Percentiles rank a stretch among this genome's conserved stretches.
These are phyloP conservation scores for Caenorhabditis remanei DNA, from an alignment of 1,140 invertebrate genomes.

Conservation along the genomic window DNA sequence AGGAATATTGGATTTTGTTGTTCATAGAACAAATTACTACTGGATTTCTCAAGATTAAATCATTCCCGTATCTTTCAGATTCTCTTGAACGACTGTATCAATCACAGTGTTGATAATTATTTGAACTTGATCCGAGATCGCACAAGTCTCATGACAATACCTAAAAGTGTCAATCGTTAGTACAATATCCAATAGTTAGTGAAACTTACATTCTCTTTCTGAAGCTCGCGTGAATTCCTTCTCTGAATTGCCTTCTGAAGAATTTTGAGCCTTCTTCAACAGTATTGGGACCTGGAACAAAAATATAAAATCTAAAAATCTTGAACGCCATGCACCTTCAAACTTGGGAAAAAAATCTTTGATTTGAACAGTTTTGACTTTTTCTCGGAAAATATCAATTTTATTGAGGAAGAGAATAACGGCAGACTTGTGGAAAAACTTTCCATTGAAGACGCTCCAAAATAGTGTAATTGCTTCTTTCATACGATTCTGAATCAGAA, in stretches of 20 bases:
- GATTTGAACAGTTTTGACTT: conserved; percentile 63
- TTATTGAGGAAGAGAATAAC: conserved; percentile 81
- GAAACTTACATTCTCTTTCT: conserved; percentile 1
- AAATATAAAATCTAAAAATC: background rate
- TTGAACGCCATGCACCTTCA: background rate
- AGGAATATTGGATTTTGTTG: too few species aligned
- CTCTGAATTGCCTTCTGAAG: conserved; percentile 6
- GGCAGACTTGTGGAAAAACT: conserved; percentile 79
- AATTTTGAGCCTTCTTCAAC: background rate
- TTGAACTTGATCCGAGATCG: conserved; percentile 78
- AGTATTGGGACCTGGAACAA: background rate
- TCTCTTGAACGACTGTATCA: conserved; percentile 77
- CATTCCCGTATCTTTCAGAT: conserved; percentile 73
- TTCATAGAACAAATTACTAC: too few species aligned
- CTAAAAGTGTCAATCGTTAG: conserved; percentile 64
- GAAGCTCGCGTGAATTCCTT: background rate
- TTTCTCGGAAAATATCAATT: conserved; percentile 80
- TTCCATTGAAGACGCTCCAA: conserved; percentile 78
- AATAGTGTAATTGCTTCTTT: conserved; percentile 79
- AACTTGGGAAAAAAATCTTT: conserved; percentile 1
- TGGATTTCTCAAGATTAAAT: conserved; percentile 27
- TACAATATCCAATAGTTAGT: background rate
- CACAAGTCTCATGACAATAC: conserved; percentile 79
- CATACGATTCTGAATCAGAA: conserved; percentile 78
- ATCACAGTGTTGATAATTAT: conserved; percentile 78